These are phyloP conservation scores for Aspidiotus rigidus DNA, from an alignment of 2,888 invertebrate species.

Conservation along the genomic window DNA sequence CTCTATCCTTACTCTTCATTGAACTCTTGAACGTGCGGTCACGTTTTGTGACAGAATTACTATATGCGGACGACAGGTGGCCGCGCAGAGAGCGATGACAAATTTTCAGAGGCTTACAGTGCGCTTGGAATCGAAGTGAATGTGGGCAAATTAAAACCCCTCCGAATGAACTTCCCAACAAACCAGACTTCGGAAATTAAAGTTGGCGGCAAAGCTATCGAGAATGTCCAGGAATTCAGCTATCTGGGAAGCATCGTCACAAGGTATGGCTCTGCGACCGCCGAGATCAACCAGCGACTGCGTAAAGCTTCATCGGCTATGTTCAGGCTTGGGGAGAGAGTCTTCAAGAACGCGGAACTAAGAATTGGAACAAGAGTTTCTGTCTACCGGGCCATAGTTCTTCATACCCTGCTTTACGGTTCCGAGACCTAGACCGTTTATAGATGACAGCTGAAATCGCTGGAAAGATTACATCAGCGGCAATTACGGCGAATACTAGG, in stretches of 20 bases:
- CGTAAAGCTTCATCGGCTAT: no score
- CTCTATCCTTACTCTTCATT: no score
- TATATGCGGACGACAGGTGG: neutral
- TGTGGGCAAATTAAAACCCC: neutral
- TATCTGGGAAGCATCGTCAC: no score
- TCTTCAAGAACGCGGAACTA: neutral
- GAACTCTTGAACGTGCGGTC: neutral
- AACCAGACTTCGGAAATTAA: neutral
- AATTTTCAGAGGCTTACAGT: neutral
- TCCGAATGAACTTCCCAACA: neutral
- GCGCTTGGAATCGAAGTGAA: neutral
- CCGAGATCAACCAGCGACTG: no score
- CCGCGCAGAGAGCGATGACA: neutral
- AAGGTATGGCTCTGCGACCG: no score
- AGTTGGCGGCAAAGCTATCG: neutral
- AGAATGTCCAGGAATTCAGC: no score
- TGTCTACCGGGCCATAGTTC: neutral
- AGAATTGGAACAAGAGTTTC: neutral
- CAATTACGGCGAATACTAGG: neutral
- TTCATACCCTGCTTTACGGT: neutral
- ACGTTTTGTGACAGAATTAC: neutral
- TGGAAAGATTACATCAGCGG: neutral
- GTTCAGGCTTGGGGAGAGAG: neutral
- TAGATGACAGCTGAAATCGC: no score
- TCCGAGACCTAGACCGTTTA: no score